Evolutionary conservation across 2,888 invertebrate genomes (phyloP).

Genomic region (Peribatodes rhomboidaria): DNA sequence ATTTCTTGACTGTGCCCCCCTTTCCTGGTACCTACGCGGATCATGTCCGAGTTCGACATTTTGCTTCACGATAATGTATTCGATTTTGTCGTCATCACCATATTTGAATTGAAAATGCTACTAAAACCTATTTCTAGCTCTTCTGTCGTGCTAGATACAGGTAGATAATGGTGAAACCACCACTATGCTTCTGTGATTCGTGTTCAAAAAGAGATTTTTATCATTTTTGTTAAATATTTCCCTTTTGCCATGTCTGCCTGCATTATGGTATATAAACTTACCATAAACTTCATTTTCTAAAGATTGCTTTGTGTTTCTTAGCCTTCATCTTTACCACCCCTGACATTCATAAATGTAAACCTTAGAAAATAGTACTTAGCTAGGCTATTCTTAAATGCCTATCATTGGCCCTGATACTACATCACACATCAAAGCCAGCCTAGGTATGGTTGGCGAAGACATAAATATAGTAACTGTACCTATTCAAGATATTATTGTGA

Average conservation of each 20-base stretch:
- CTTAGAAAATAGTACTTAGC: not conserved
- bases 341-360: not conserved
- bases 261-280: too few species aligned
- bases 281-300: too few species aligned
- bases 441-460: not conserved
- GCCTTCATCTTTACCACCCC: not conserved
- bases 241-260: not conserved
- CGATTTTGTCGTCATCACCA: slow-evolving; percentile 27
- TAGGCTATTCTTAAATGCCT: not conserved
- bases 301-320: not conserved
- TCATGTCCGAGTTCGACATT: slow-evolving; percentile 26
- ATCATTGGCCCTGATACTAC: not conserved
- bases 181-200: not conserved
- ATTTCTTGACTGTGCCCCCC: not conserved
- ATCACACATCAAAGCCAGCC: not conserved
- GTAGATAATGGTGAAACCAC: not conserved
- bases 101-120: slow-evolving; percentile 18
- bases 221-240: not conserved
- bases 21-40: slow-evolving; percentile 19
- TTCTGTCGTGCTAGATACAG: not conserved
- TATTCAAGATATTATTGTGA: not conserved
- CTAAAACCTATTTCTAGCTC: not conserved
- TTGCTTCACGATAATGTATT: slow-evolving; percentile 23
- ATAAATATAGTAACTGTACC: not conserved
- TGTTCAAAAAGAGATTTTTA: too few species aligned